These are phyloP conservation scores for Podarcis siculus DNA, from an alignment of 2,797 vertebrate species.

Conservation along the genomic window DNA sequence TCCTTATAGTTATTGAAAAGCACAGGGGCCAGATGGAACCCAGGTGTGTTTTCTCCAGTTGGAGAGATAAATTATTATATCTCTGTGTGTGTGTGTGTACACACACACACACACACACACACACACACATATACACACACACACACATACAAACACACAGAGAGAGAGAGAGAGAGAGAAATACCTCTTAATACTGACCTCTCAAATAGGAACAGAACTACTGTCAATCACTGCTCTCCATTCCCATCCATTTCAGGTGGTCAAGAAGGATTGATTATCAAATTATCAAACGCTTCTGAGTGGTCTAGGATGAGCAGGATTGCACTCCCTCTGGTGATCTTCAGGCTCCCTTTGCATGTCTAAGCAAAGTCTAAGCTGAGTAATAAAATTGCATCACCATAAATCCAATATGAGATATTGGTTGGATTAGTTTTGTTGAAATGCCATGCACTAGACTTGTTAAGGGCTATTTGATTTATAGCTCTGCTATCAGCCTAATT, in stretches of 20 bases:
- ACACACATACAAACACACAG: no score
- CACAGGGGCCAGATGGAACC: no score
- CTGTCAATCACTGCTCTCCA: neutral
- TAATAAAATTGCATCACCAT: conserved; percentile 41
- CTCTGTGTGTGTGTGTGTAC: no score
- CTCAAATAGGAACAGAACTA: neutral
- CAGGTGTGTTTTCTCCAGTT: no score
- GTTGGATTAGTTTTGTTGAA: conserved; percentile 43
- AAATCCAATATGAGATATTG: conserved; percentile 43
- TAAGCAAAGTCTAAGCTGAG: neutral
- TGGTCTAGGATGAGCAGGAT: neutral
- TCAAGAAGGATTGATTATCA: no score
- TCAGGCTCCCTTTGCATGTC: neutral
- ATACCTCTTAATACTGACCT: neutral
- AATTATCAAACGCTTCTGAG: neutral
- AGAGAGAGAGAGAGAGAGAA: no score
- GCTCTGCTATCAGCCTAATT: conserved; percentile 35
- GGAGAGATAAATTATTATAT: no score
- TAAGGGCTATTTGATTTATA: conserved; percentile 48
- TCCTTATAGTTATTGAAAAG: no score
- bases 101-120: no score
- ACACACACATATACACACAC: no score
- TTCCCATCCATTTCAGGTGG: no score
- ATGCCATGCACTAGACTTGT: conserved; percentile 9
- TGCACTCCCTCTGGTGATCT: neutral